Percentiles rank a stretch among this genome's conserved stretches.
Conservation (phyloP, 2,888 invertebrate genomes). For the Pomacea canaliculata region DNA sequence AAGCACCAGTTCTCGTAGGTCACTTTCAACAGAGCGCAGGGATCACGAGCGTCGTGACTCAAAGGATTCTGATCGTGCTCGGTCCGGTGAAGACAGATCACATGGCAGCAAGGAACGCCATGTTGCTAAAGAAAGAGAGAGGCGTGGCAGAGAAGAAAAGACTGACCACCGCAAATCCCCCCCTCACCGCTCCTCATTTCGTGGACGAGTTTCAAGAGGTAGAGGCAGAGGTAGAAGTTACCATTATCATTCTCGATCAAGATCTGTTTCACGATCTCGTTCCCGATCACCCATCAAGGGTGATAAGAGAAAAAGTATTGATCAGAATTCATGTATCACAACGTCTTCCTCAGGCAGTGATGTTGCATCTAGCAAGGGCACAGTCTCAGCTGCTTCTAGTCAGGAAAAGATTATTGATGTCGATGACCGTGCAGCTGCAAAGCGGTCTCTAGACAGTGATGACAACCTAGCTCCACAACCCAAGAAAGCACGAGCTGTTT, state of each 20-base stretch:
- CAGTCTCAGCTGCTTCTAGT: background rate
- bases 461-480: slow-evolving; percentile 9
- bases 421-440: slow-evolving; percentile 7
- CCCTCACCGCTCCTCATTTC: slow-evolving; percentile 36
- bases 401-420: slow-evolving; percentile 8
- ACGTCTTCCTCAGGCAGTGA: slow-evolving; percentile 20
- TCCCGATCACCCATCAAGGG: slow-evolving; percentile 17
- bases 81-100: slow-evolving; percentile 19
- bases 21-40: slow-evolving; percentile 15
- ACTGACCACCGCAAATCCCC: slow-evolving; percentile 27
- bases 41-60: slow-evolving; percentile 14
- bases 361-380: background rate
- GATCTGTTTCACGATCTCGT: slow-evolving; percentile 14
- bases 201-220: background rate
- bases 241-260: slow-evolving; percentile 2
- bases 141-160: slow-evolving; percentile 15
- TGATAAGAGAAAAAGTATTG: slow-evolving; percentile 6
- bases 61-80: slow-evolving; percentile 29
- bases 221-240: slow-evolving; percentile 4
- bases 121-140: slow-evolving; percentile 17
- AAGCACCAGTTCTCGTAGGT: slow-evolving; percentile 15
- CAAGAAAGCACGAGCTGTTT: slow-evolving; percentile 15
- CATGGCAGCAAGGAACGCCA: slow-evolving; percentile 26
- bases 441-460: slow-evolving; percentile 14
- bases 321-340: background rate